Percentiles rank a stretch among this genome's conserved stretches.
Evolutionary conservation across 2,797 vertebrate genomes (phyloP).

Genomic region (Rallus crepitans): DNA sequence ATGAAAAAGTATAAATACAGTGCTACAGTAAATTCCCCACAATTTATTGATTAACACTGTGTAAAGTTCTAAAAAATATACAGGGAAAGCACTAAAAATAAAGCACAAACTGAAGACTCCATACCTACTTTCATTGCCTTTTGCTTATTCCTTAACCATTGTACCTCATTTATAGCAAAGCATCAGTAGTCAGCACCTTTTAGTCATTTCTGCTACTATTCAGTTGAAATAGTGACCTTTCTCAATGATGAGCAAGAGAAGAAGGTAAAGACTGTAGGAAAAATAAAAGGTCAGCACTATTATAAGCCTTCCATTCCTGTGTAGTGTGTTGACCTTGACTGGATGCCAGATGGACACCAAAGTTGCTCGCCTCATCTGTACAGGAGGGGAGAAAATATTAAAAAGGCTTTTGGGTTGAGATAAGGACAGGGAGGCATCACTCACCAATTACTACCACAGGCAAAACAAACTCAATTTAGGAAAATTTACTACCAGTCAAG

Average conservation of each 20-base stretch:
- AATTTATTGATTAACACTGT: background rate
- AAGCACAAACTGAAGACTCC: background rate
- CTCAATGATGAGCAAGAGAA: background rate
- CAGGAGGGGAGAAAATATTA: too few relatives aligned
- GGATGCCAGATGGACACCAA: too few relatives aligned
- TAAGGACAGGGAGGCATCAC: too few relatives aligned
- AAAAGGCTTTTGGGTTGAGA: too few relatives aligned
- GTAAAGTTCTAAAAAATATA: background rate
- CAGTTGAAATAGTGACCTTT: background rate
- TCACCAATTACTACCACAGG: too few relatives aligned
- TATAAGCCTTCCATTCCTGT: background rate
- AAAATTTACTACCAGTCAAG: too few relatives aligned
- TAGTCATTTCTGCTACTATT: background rate
- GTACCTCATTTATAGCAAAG: background rate
- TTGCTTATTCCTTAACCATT: background rate
- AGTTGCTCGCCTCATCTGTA: too few relatives aligned
- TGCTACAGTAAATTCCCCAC: background rate
- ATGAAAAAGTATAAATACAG: background rate
- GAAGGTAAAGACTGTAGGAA: background rate
- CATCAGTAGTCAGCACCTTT: background rate
- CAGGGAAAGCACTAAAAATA: background rate
- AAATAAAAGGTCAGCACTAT: background rate
- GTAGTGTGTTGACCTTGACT: too few relatives aligned
- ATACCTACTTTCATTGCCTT: background rate
- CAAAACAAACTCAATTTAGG: too few relatives aligned